phyloP scores from a whole-genome alignment of 2,113 vertebrate species.

The Daubentonia madagascariensis region DNA sequence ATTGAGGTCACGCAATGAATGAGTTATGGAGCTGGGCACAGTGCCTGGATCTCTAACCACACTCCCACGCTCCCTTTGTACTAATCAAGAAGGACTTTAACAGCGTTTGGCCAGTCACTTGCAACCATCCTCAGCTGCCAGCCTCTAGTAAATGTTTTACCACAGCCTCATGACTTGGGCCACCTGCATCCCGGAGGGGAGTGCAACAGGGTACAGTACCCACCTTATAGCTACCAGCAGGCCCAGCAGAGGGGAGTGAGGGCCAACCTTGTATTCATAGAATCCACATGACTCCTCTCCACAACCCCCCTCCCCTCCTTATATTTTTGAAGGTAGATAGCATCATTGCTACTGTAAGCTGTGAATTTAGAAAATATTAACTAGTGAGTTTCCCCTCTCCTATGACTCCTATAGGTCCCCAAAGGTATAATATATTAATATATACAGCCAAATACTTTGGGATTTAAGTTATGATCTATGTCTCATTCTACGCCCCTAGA shows the following conservation, averaged over 20 bases:
- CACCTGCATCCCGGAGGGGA: background rate
- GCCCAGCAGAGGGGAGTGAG: background rate
- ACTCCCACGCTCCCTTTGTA: background rate
- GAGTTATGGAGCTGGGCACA: background rate
- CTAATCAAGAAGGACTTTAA: background rate
- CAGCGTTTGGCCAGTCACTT: background rate
- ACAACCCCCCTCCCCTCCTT: background rate
- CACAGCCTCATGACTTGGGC: background rate
- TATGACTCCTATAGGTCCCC: background rate
- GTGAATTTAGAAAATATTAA: constrained; percentile 38
- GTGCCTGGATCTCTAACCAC: background rate
- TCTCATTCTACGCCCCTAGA: background rate
- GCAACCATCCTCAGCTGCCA: background rate
- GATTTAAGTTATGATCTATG: background rate
- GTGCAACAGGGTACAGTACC: background rate
- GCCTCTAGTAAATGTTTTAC: background rate
- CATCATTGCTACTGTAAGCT: background rate
- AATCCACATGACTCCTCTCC: background rate
- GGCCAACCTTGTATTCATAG: background rate
- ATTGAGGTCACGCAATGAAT: background rate
- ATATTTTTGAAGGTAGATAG: background rate
- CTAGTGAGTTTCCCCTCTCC: background rate
- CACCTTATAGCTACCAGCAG: background rate
- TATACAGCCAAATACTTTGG: background rate
- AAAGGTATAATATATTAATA: background rate